These are phyloP conservation scores for Ctenomys sociabilis DNA, from an alignment of 2,113 vertebrate genomes.

Conservation along the genomic window DNA sequence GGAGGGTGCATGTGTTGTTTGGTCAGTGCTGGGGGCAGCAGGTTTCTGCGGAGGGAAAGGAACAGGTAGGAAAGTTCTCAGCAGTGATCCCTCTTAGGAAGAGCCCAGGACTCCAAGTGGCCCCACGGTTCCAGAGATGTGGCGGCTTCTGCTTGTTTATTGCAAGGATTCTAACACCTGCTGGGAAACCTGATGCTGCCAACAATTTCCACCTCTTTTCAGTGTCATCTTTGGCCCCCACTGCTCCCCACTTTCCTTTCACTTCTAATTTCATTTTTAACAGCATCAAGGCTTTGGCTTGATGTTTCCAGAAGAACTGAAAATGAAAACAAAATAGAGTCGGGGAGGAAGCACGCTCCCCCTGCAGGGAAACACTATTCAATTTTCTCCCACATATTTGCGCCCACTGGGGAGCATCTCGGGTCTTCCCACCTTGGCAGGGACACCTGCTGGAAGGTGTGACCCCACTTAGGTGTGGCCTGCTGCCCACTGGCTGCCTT, in stretches of 20 bases:
- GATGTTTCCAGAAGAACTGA: slow-evolving; percentile 74
- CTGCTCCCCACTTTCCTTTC: slow-evolving; percentile 59
- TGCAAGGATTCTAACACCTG: slow-evolving; percentile 73
- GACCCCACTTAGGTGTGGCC: not conserved
- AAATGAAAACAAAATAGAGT: slow-evolving; percentile 64
- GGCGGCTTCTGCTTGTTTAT: slow-evolving; percentile 77
- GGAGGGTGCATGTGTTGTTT: accelerated
- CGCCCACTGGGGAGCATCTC: slow-evolving; percentile 33
- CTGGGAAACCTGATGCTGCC: slow-evolving; percentile 64
- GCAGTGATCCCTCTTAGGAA: slow-evolving; percentile 55
- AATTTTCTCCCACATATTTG: slow-evolving; percentile 66
- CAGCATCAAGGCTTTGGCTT: slow-evolving; percentile 51
- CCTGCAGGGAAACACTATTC: slow-evolving; percentile 8
- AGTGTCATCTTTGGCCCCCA: slow-evolving; percentile 72
- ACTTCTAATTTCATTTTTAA: slow-evolving; percentile 73
- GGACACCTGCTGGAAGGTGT: not conserved
- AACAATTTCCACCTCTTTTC: slow-evolving; percentile 78
- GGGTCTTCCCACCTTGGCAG: slow-evolving; percentile 62
- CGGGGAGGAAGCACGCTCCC: not conserved
- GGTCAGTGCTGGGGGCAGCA: not conserved
- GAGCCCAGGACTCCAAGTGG: slow-evolving; percentile 25
- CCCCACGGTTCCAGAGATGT: slow-evolving; percentile 45
- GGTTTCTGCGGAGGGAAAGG: not conserved
- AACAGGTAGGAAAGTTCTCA: not conserved
- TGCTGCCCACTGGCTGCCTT: not conserved